A percentile compares a stretch with the other conserved stretches of the same genome.
These are phyloP conservation scores for Adrianichthys oophorus DNA, from an alignment of 2,797 vertebrate species.

Conservation along the genomic window DNA sequence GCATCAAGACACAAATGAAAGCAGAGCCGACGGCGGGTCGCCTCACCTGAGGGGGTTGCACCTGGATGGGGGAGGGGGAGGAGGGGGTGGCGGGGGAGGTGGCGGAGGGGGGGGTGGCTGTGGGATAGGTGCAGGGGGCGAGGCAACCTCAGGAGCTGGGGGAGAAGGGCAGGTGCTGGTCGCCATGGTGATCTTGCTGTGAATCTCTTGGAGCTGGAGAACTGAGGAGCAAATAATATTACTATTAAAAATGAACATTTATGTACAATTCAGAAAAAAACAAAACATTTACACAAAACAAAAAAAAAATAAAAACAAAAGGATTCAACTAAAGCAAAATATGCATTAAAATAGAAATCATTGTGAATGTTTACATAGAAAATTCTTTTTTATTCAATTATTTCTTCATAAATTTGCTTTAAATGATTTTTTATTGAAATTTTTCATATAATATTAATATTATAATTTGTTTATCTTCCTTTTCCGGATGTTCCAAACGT, in stretches of 20 bases:
- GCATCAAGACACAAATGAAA: not conserved
- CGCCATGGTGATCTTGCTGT: conserved; percentile 31
- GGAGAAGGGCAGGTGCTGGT: conserved; percentile 25
- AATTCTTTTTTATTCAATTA: not conserved
- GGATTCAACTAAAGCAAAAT: too few species aligned
- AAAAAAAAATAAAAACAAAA: too few species aligned
- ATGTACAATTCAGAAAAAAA: too few species aligned
- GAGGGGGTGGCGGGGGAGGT: conserved; percentile 75
- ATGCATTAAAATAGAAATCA: too few species aligned
- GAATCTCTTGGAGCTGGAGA: conserved; percentile 67
- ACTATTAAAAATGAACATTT: too few species aligned
- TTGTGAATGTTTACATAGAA: too few species aligned
- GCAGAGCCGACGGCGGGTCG: not conserved
- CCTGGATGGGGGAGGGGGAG: conserved; percentile 77
- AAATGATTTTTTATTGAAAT: not conserved
- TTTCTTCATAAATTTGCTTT: not conserved
- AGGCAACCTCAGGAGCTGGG: conserved; percentile 36
- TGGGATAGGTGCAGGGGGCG: conserved; percentile 63
- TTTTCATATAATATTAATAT: not conserved
- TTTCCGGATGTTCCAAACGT: too few species aligned
- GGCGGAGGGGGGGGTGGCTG: conserved; percentile 74
- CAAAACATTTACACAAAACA: too few species aligned
- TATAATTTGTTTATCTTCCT: not conserved
- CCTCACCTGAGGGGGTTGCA: conserved; percentile 83
- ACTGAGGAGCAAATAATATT: conserved; percentile 49